Evolutionary conservation across 2,113 vertebrate species (phyloP), one percentile per base, ranked within the genome.

Genomic region (Pygoscelis antarcticus): DNA sequence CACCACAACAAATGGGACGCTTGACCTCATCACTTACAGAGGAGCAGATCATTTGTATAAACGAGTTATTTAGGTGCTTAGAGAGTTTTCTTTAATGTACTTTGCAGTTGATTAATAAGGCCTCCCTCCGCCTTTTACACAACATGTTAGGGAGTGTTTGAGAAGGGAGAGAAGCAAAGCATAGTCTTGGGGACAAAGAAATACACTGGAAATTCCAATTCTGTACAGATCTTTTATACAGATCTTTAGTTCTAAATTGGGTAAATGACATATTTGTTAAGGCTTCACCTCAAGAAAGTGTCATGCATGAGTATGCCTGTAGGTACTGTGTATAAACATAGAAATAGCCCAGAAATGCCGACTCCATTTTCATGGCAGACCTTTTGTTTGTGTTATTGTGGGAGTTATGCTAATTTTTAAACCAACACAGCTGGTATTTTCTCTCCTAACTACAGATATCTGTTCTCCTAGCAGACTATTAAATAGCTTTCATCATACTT

Each of bases 1-100:
- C 19, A 16, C 7, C 15, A 27, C 92, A 60, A 88, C 85, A 83
- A 96, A 96, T 16, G 64, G 51, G 66, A 23, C 76, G 83, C 88
- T 16, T 80, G 93, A 95, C 92, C 96, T 83, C 90, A 70, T 86
- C 62, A 12, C 82, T 92, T 92, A 77, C 60, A 47, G 12, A 3
- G 34, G 27, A 80, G 66, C 79, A 38, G 85, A 96, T 86, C 75
- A 90, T 96, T 94, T 93, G 82, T 93, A 95, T 90, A 92, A 96
- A 88, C 95, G 94, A 86, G 90, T 95, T 92, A 87, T 95, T 94
- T 42, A 46, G 85, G 88, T 77, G 66, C 36, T 88, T 62, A 51
- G 74, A 71, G 20, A 61, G 57, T 61, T 85, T 81, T 80, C 51
- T 66, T 95, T 91, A 76, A 80, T 90, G 79, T 38, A 83, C 62